A percentile compares a stretch with the other conserved stretches of the same genome.
These are phyloP conservation scores for Propithecus coquereli DNA, from an alignment of 2,113 vertebrate species.

Conservation along the genomic window DNA sequence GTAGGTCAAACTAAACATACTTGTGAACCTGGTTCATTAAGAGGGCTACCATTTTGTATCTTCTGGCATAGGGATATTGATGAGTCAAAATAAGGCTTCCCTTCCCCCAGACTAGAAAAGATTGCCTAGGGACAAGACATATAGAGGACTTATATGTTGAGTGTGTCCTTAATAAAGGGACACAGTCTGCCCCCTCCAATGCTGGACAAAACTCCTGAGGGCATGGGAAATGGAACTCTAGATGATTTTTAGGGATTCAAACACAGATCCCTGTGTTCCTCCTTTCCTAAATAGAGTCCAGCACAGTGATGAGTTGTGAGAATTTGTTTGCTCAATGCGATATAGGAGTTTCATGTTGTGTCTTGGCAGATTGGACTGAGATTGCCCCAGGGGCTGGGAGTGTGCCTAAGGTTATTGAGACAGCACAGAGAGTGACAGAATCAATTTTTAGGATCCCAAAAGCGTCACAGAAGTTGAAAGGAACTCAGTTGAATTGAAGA, in stretches of 20 bases:
- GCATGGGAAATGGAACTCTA: not conserved
- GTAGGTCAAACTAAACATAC: not conserved
- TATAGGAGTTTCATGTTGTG: not conserved
- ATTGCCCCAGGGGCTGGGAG: not conserved
- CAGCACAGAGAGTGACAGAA: not conserved
- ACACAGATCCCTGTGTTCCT: not conserved
- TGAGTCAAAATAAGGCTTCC: conserved; percentile 9
- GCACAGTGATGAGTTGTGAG: not conserved
- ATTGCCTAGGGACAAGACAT: not conserved
- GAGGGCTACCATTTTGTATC: not conserved
- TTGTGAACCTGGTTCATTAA: not conserved
- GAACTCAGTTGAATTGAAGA: not conserved
- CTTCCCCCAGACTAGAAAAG: not conserved
- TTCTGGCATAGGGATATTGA: not conserved
- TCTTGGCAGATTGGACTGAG: not conserved
- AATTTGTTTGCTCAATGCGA: not conserved
- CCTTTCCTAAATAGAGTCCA: not conserved
- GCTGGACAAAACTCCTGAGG: not conserved
- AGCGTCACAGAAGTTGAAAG: not conserved
- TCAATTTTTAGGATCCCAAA: not conserved
- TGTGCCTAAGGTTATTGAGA: not conserved
- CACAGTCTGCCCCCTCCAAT: not conserved
- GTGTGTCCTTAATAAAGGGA: not conserved
- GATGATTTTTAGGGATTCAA: not conserved
- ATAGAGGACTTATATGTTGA: not conserved